These are phyloP conservation scores for Platysternon megacephalum DNA, from an alignment of 2,113 vertebrate genomes.

Conservation along the genomic window DNA sequence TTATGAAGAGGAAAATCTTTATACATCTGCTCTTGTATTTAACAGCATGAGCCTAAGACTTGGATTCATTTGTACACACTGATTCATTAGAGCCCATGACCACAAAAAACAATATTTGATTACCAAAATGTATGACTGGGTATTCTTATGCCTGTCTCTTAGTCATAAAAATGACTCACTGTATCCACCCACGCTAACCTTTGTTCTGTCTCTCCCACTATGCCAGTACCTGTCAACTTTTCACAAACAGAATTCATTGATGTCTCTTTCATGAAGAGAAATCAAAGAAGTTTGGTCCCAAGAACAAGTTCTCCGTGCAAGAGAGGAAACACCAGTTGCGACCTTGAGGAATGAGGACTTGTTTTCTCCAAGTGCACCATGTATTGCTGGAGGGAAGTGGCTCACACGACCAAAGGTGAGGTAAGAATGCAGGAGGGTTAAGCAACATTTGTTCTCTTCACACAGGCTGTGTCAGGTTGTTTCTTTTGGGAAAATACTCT, in stretches of 20 bases:
- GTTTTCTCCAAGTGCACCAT: conserved; percentile 39
- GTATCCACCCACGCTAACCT: conserved; percentile 70
- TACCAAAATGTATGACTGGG: conserved; percentile 51
- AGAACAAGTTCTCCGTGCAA: conserved; percentile 36
- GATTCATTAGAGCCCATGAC: conserved; percentile 53
- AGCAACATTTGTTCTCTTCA: conserved; percentile 1
- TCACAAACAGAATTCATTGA: conserved; percentile 59
- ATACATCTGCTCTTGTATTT: conserved; percentile 13
- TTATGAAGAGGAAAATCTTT: conserved; percentile 13
- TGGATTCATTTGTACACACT: conserved; percentile 34
- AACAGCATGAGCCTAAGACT: conserved; percentile 1
- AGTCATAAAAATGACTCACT: conserved; percentile 71
- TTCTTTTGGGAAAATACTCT: conserved; percentile 37
- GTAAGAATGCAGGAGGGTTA: neutral
- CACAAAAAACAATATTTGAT: conserved; percentile 51
- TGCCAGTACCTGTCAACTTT: conserved; percentile 66
- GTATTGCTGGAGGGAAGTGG: conserved; percentile 38
- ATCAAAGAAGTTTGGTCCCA: conserved; percentile 58
- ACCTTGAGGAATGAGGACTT: conserved; percentile 59
- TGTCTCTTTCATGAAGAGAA: conserved; percentile 40
- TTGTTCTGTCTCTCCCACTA: conserved; percentile 65
- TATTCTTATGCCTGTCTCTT: conserved; percentile 60
- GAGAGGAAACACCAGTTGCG: conserved; percentile 34
- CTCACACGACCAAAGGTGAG: conserved; percentile 41
- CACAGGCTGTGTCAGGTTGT: conserved; percentile 14